A percentile compares a stretch with the other conserved stretches of the same genome.
phyloP scores from a whole-genome alignment of 2,113 vertebrate species.

The Oceanites oceanicus region DNA sequence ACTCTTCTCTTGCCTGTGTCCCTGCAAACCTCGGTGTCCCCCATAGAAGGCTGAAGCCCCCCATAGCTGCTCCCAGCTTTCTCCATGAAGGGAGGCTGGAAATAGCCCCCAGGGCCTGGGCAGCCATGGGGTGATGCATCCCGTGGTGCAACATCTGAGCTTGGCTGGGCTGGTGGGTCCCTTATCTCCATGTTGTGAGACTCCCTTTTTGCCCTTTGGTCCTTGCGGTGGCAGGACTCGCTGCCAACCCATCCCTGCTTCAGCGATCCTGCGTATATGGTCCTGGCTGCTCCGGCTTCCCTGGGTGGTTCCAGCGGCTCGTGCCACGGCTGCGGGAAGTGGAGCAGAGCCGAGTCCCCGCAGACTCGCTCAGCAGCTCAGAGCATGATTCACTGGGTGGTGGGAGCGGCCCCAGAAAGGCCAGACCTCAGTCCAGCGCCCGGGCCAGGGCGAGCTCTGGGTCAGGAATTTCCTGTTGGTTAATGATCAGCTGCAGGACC shows the following conservation, averaged over 20 bases:
- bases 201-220: background rate
- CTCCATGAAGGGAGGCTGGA: background rate
- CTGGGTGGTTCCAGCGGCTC: fast-evolving
- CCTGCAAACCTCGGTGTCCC: background rate
- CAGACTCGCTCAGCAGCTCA: background rate
- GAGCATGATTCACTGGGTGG: background rate
- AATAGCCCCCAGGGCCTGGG: background rate
- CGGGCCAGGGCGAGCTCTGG: background rate
- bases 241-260: background rate
- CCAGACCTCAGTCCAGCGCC: background rate
- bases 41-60: background rate
- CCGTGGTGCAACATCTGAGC: fast-evolving
- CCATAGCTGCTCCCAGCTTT: background rate
- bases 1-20: fast-evolving
- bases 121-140: fast-evolving
- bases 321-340: background rate
- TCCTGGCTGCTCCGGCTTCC: background rate
- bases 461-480: slow-evolving; percentile 62
- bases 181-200: background rate
- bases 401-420: background rate
- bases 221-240: background rate
- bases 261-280: fast-evolving
- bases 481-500: slow-evolving; percentile 50
- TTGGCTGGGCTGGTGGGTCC: background rate
- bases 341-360: background rate